These are phyloP conservation scores for Tiliacea aurago DNA, from an alignment of 2,888 invertebrate genomes.

Conservation along the genomic window DNA sequence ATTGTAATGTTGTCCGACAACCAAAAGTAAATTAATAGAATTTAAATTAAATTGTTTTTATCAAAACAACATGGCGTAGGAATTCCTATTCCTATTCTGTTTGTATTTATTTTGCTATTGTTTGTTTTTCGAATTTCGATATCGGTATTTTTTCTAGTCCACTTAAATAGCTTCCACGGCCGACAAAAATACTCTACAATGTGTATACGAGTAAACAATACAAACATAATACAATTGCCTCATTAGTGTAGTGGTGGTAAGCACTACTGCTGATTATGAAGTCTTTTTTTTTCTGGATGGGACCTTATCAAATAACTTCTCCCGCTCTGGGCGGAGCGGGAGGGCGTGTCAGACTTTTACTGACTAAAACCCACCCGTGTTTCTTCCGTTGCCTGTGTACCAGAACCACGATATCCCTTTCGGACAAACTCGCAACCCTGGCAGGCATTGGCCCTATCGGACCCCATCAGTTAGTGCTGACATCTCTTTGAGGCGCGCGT, in stretches of 20 bases:
- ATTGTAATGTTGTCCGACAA: not conserved
- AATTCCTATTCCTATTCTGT: slow-evolving; percentile 1
- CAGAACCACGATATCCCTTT: too few relatives aligned
- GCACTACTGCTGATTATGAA: too few relatives aligned
- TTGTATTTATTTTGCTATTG: slow-evolving; percentile 23
- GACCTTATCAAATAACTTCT: too few relatives aligned
- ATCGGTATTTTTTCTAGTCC: not conserved
- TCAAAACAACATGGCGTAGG: slow-evolving; percentile 10
- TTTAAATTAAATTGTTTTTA: slow-evolving; percentile 8
- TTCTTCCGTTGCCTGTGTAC: too few relatives aligned
- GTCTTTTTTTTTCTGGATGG: too few relatives aligned
- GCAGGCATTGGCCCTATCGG: too few relatives aligned
- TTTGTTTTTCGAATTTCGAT: slow-evolving; percentile 18
- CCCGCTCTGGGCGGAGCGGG: too few relatives aligned
- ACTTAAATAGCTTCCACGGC: not conserved
- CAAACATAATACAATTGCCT: not conserved
- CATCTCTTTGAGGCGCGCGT: too few relatives aligned
- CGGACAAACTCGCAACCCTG: too few relatives aligned
- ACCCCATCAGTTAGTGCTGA: too few relatives aligned
- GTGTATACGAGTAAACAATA: not conserved
- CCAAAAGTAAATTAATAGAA: slow-evolving; percentile 14
- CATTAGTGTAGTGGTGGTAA: not conserved
- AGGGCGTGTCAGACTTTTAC: too few relatives aligned
- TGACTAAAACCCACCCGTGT: too few relatives aligned
- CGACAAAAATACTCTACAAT: not conserved